Evolutionary conservation across 2,888 invertebrate genomes (phyloP).

Genomic region (Drosophila gaucha): DNA sequence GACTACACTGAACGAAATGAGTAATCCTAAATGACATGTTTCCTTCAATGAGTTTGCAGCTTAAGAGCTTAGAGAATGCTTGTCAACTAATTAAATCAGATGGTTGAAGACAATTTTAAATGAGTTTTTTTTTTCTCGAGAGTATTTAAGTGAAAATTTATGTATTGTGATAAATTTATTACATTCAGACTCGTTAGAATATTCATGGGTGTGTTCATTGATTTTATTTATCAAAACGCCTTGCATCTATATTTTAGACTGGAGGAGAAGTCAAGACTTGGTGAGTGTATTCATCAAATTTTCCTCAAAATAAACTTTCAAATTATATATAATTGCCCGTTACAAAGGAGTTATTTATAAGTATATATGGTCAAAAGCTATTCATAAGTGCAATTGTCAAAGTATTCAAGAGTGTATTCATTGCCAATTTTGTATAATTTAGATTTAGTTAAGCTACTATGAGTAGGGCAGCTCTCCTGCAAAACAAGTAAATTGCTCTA

Average conservation of each 20-base stretch:
- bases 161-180: background rate
- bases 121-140: background rate
- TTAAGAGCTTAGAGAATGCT: constrained; percentile 2
- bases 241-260: no score
- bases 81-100: background rate
- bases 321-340: background rate
- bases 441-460: background rate
- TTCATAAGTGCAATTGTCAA: background rate
- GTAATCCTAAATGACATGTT: background rate
- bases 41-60: constrained; percentile 1
- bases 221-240: background rate
- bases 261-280: no score
- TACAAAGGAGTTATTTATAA: background rate
- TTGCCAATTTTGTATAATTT: background rate
- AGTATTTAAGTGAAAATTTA: no score
- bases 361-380: background rate
- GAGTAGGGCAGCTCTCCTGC: no score
- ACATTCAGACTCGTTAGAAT: background rate
- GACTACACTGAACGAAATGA: constrained; percentile 42
- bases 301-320: background rate
- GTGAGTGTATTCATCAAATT: background rate
- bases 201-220: background rate
- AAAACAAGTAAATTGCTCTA: background rate
- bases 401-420: constrained; percentile 5
- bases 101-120: background rate